Conservation (phyloP, 2,797 vertebrate species). For the Oreonectes daqikongensis region DNA sequence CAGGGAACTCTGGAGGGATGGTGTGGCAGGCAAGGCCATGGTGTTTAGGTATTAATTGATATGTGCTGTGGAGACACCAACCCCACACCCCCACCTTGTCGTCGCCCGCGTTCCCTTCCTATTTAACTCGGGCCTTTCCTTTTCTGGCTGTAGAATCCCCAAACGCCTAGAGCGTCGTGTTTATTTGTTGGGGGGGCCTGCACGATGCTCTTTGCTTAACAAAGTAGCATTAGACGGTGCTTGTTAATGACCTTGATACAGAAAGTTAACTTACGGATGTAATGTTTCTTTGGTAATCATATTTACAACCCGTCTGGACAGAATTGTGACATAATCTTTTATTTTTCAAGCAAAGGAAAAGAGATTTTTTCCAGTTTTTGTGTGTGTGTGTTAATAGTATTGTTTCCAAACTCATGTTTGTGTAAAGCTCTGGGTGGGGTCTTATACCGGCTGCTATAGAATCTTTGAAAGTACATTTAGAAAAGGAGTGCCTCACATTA, state of each 20-base stretch:
- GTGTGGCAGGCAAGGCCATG: slow-evolving; percentile 55
- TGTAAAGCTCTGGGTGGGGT: slow-evolving; percentile 18
- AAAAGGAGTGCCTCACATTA: slow-evolving; percentile 50
- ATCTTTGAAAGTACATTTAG: slow-evolving; percentile 14
- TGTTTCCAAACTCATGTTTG: neutral
- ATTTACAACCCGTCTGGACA: neutral
- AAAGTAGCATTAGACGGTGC: slow-evolving; percentile 63
- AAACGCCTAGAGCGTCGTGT: slow-evolving; percentile 26
- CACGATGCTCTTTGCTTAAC: slow-evolving; percentile 54
- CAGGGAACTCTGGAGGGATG: slow-evolving; percentile 53
- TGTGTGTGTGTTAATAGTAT: neutral
- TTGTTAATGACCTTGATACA: slow-evolving; percentile 73
- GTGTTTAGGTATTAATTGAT: slow-evolving; percentile 78
- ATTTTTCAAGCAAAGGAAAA: neutral
- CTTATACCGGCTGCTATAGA: neutral
- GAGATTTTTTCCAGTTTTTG: neutral
- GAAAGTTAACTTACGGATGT: slow-evolving; percentile 64
- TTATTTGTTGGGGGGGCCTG: slow-evolving; percentile 47
- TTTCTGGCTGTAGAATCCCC: slow-evolving; percentile 49
- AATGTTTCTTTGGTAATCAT: slow-evolving; percentile 36
- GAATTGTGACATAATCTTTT: neutral
- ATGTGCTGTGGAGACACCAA: slow-evolving; percentile 70
- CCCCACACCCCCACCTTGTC: slow-evolving; percentile 15
- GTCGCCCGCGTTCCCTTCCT: slow-evolving; percentile 5
- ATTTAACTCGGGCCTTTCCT: slow-evolving; percentile 59